Base-by-base conservation (phyloP, 2,888 invertebrate genomes). In the Conus canariensis region DNA sequence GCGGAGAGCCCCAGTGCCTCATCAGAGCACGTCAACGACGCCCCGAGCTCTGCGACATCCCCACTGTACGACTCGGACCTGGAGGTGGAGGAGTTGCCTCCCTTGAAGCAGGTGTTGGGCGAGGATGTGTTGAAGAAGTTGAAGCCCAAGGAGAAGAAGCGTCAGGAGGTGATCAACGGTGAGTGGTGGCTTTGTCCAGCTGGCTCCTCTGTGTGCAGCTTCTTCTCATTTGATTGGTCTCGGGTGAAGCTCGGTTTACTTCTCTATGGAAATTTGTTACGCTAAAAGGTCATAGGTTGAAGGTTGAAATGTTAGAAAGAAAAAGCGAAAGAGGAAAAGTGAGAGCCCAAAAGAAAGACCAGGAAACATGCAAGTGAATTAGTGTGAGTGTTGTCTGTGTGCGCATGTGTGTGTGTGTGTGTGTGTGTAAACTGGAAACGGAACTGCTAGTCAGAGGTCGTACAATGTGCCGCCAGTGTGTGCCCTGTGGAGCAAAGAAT, bases 91-190 rank as follows among this genome's bases (percentile, higher is more conserved):
- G 98, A 98, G 96, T 97, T 98, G 58, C 98, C 98, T 30, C 97
- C 98, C 95, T 98, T 98, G 97, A 98, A 98, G 94, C 97, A 97
- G 92, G 97, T 97, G 92, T 97, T 98, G 86, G 97, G 98, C 58
- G 97, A 97, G 93, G 98, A 98, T 90, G 97, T 97, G 88, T 97
- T 98, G 89, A 97, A 97, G 90, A 97, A 97, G 92, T 97, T 98
- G 93, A 97, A 98, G 94, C 97, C 98, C 92, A 97, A 97, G 94
- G 98, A 98, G 96, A 98, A 98, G 96, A 98, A 98, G 96, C 97
- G 98, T 94, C 98, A 98, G 96, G 98, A 99, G 97, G 98, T 98
- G 95, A 98, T 99, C 92, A 98, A 98, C 96, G 98, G 98, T 98
- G 95, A 94, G 96, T 92, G 67, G 22, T 3, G 12, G 4, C 45